Conservation (phyloP, 2,888 invertebrate genomes). For the Encarsia formosa region DNA sequence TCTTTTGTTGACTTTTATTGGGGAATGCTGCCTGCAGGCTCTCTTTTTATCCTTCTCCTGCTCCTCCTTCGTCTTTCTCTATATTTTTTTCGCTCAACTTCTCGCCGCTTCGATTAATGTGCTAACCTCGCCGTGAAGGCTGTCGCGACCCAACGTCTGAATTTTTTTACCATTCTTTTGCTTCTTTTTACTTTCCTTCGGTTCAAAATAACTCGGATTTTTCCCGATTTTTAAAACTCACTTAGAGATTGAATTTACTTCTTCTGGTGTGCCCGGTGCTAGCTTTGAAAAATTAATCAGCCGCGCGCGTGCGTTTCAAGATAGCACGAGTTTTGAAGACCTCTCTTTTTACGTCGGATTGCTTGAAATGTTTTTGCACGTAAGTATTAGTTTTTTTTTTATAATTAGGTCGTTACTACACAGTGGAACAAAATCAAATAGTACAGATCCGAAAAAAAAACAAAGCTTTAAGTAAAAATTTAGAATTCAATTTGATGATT, state of each 20-base stretch:
- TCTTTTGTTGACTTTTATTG: conserved; percentile 53
- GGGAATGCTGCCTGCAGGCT: conserved; percentile 38
- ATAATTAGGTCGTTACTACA: no score
- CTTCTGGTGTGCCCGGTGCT: neutral
- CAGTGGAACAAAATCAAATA: neutral
- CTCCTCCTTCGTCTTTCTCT: conserved; percentile 9
- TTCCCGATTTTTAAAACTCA: neutral
- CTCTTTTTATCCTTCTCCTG: conserved; percentile 6
- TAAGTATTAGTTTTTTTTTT: no score
- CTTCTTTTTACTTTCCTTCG: neutral
- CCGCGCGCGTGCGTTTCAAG: no score
- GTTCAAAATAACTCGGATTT: neutral
- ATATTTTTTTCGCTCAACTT: conserved; percentile 7
- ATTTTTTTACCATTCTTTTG: neutral
- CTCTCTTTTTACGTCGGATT: no score
- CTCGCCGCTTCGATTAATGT: conserved; percentile 14
- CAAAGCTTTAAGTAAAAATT: no score
- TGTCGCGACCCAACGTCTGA: neutral
- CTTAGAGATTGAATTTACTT: neutral
- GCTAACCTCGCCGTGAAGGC: no score
- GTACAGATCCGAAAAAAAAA: neutral
- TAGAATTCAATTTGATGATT: no score
- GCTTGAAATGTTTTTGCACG: no score
- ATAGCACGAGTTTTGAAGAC: no score
- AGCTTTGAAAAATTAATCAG: neutral